Percentiles rank a stretch among this genome's conserved stretches.
phyloP scores from a whole-genome alignment of 2,113 vertebrate genomes.

The Lampris incognitus region DNA sequence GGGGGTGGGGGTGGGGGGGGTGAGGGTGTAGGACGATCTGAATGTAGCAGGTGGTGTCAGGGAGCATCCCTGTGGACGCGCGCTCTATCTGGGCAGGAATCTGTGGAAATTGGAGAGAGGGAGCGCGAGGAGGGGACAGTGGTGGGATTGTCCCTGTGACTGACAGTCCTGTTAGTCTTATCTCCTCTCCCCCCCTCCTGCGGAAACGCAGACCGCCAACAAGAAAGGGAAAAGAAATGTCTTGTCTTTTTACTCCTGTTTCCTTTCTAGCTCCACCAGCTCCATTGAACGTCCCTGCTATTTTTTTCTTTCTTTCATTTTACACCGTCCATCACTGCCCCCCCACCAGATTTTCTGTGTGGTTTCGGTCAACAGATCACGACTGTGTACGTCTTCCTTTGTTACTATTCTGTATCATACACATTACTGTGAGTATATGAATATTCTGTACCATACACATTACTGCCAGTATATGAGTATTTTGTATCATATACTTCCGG shows the following conservation, averaged over 20 bases:
- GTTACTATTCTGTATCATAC: background rate
- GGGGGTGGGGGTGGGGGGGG: background rate
- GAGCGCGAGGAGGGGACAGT: constrained; percentile 76
- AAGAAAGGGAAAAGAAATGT: constrained; percentile 47
- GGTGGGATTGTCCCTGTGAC: constrained; percentile 86
- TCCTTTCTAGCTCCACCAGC: constrained; percentile 48
- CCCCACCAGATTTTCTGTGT: background rate
- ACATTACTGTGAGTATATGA: too few relatives aligned
- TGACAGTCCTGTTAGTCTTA: constrained; percentile 86
- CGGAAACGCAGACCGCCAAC: constrained; percentile 70
- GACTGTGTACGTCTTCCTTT: background rate
- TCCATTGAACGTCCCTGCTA: constrained; percentile 47
- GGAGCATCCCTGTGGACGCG: constrained; percentile 70
- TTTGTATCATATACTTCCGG: too few relatives aligned
- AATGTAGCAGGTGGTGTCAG: constrained; percentile 73
- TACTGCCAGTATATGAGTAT: too few relatives aligned
- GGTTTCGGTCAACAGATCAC: constrained; percentile 5
- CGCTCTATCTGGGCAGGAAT: constrained; percentile 80
- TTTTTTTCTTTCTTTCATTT: constrained; percentile 50
- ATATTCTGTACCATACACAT: too few relatives aligned
- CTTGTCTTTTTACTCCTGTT: constrained; percentile 61
- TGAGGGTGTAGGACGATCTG: constrained; percentile 39
- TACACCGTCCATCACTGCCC: constrained; percentile 28
- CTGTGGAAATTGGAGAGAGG: constrained; percentile 82
- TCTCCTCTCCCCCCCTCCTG: constrained; percentile 74